These are phyloP conservation scores for Columbina picui DNA, from an alignment of 2,113 vertebrate genomes.

Conservation along the genomic window DNA sequence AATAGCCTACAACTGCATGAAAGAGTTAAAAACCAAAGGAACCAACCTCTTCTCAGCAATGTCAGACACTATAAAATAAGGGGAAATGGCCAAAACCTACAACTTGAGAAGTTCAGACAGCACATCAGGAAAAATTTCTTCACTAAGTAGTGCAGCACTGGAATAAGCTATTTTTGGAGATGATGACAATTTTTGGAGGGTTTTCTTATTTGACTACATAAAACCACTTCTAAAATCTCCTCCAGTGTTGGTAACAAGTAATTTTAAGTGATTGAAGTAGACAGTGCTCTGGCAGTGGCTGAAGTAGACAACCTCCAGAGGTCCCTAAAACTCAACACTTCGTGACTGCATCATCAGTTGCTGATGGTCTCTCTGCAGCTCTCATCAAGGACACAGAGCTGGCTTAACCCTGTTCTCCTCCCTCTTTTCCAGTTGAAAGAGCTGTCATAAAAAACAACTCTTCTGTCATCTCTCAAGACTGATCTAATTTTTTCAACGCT, in stretches of 20 bases:
- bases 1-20: not conserved
- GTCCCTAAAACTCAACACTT: not conserved
- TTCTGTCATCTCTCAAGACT: not conserved
- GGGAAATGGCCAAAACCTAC: not conserved
- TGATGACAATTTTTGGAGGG: fast-evolving
- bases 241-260: not conserved
- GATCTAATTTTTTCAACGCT: not conserved
- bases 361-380: not conserved
- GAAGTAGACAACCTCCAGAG: not conserved
- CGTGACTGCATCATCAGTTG: not conserved
- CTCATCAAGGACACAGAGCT: not conserved
- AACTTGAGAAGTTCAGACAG: not conserved
- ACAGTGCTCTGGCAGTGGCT: not conserved
- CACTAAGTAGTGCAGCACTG: not conserved
- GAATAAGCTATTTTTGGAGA: not conserved
- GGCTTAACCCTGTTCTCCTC: not conserved
- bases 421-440: not conserved
- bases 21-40: not conserved
- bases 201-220: not conserved
- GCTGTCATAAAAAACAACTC: not conserved
- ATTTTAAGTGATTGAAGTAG: not conserved
- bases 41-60: not conserved
- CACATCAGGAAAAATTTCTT: not conserved
- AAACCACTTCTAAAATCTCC: not conserved
- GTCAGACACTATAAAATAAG: not conserved